phyloP scores from a whole-genome alignment of 2,113 vertebrate species.

The Delphinus delphis region DNA sequence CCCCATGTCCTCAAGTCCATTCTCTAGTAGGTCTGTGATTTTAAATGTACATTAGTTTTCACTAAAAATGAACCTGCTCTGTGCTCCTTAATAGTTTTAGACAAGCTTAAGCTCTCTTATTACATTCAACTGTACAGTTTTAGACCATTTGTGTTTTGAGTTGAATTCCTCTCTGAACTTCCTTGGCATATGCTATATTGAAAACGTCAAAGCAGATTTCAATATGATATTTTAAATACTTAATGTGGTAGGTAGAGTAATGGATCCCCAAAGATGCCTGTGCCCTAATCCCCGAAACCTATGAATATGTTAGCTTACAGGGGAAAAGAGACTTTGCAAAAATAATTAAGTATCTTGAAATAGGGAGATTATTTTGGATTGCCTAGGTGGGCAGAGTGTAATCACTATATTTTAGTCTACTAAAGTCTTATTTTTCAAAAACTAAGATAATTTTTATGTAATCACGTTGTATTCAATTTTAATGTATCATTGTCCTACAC shows the following conservation, averaged over 20 bases:
- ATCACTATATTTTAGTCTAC: background rate
- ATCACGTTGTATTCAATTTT: background rate
- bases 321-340: background rate
- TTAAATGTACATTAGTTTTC: background rate
- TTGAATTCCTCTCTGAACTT: background rate
- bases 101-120: background rate
- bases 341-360: background rate
- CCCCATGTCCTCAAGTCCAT: too few relatives aligned
- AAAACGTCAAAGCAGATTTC: background rate
- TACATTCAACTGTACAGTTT: background rate
- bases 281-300: background rate
- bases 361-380: background rate
- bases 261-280: background rate
- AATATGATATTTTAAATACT: background rate
- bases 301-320: background rate
- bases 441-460: background rate
- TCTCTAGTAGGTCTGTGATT: background rate
- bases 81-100: background rate
- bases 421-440: background rate
- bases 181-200: background rate
- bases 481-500: background rate
- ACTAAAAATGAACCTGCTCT: background rate
- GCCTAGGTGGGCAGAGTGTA: background rate
- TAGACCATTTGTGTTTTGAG: background rate
- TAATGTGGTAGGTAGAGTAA: background rate